These are phyloP conservation scores for Archaeoteleia sp. DNA, from an alignment of 2,888 invertebrate species.

Conservation along the genomic window DNA sequence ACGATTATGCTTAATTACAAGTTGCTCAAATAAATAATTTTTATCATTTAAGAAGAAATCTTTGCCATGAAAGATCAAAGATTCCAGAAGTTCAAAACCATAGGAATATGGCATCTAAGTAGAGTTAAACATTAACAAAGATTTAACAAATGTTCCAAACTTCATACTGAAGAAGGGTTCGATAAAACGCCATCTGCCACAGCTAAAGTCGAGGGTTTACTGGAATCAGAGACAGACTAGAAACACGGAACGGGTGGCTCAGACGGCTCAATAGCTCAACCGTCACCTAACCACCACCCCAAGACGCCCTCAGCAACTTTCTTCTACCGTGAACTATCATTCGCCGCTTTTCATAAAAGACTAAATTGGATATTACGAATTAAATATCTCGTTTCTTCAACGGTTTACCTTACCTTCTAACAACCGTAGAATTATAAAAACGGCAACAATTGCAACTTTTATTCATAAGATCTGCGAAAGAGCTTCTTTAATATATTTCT, in stretches of 20 bases:
- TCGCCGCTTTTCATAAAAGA: slow-evolving; percentile 70
- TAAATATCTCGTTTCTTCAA: slow-evolving; percentile 67
- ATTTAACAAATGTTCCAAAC: no score
- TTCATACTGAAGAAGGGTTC: slow-evolving; percentile 65
- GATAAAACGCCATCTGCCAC: slow-evolving; percentile 70
- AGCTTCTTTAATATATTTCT: no score
- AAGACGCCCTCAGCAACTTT: slow-evolving; percentile 60
- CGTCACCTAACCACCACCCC: slow-evolving; percentile 65
- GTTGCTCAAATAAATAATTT: not conserved
- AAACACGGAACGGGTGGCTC: slow-evolving; percentile 66
- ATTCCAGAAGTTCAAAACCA: no score
- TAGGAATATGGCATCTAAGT: no score
- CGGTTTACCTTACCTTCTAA: no score
- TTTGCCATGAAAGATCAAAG: no score
- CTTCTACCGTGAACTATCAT: slow-evolving; percentile 63
- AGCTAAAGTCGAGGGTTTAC: slow-evolving; percentile 65
- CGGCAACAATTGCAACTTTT: no score
- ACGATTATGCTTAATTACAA: slow-evolving; percentile 1
- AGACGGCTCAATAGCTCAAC: slow-evolving; percentile 72
- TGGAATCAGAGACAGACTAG: slow-evolving; percentile 56
- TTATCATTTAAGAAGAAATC: no score
- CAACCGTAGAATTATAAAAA: no score
- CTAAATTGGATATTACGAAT: slow-evolving; percentile 73
- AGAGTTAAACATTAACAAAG: no score
- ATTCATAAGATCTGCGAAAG: no score